A percentile compares a stretch with the other conserved stretches of the same genome.
Evolutionary conservation across 2,888 invertebrate genomes (phyloP).

Genomic region (Drosophila falleni): DNA sequence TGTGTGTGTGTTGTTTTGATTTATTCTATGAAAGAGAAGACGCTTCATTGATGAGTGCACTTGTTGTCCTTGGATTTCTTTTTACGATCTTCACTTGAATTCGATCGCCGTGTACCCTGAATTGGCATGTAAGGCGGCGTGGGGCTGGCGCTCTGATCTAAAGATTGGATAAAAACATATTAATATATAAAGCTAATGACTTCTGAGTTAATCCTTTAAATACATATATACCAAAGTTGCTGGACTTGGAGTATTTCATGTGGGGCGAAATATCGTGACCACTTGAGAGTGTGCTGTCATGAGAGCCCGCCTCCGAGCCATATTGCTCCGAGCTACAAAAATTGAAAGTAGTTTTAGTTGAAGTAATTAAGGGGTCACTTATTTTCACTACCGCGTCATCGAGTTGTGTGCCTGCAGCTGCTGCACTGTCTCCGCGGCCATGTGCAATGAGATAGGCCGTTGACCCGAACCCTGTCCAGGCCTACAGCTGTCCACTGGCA

Average conservation of each 20-base stretch:
- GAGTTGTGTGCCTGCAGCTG: conserved; percentile 75
- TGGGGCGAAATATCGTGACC: conserved; percentile 76
- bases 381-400: conserved; percentile 75
- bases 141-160: conserved; percentile 86
- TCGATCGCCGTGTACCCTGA: conserved; percentile 90
- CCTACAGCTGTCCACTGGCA: conserved; percentile 84
- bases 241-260: conserved; percentile 82
- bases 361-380: not conserved
- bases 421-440: conserved; percentile 71
- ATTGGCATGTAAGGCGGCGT: conserved; percentile 92
- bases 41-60: conserved; percentile 88
- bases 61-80: conserved; percentile 87
- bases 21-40: conserved; percentile 13
- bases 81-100: conserved; percentile 88
- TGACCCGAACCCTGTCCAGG: conserved; percentile 61
- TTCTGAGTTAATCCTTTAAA: conserved; percentile 41
- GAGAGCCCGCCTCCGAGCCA: conserved; percentile 80
- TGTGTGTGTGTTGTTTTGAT: conserved; percentile 1
- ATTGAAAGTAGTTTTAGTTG: not conserved
- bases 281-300: conserved; percentile 77
- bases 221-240: conserved; percentile 84
- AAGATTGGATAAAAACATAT: conserved; percentile 3
- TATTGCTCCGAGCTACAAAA: conserved; percentile 78
- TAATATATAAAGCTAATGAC: conserved; percentile 4
- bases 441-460: conserved; percentile 74